phyloP scores from a whole-genome alignment of 2,113 vertebrate genomes.

The Astur gentilis region DNA sequence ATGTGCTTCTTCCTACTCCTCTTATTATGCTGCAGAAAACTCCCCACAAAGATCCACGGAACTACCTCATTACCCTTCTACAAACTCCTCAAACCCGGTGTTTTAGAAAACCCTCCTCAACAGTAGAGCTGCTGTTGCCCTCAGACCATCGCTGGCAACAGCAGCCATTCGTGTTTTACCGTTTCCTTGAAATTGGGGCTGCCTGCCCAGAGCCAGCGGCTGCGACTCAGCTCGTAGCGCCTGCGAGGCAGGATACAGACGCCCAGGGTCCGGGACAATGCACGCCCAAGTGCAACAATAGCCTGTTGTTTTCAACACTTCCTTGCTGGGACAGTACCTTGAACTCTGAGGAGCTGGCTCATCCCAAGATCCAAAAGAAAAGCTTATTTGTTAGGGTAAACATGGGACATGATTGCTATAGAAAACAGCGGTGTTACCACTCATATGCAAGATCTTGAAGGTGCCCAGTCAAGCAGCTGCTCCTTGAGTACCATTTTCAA shows the following conservation, averaged over 20 bases:
- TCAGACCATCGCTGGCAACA: not conserved
- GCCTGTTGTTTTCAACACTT: constrained; percentile 23
- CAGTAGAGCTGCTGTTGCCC: not conserved
- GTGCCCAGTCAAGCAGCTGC: not conserved
- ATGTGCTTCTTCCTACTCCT: not conserved
- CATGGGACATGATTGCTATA: not conserved
- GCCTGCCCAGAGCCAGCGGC: not conserved
- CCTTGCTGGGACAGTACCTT: not conserved
- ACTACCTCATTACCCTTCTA: not conserved
- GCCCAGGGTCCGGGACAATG: not conserved
- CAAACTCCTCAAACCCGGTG: accelerated
- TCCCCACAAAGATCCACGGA: not conserved
- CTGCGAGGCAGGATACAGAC: not conserved
- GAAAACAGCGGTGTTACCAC: not conserved
- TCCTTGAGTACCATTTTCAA: not conserved
- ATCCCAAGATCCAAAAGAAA: not conserved
- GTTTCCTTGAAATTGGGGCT: not conserved
- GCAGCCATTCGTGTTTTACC: not conserved
- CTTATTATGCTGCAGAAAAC: accelerated
- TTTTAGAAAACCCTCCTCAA: not conserved
- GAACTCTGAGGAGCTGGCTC: not conserved
- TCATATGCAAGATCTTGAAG: not conserved
- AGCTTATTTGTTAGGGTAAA: not conserved
- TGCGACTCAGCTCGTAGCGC: not conserved
- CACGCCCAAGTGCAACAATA: not conserved